Percentiles rank a stretch among this genome's conserved stretches.
Conservation (phyloP, 1,140 invertebrate genomes). For the Scaptomyza graminum region DNA sequence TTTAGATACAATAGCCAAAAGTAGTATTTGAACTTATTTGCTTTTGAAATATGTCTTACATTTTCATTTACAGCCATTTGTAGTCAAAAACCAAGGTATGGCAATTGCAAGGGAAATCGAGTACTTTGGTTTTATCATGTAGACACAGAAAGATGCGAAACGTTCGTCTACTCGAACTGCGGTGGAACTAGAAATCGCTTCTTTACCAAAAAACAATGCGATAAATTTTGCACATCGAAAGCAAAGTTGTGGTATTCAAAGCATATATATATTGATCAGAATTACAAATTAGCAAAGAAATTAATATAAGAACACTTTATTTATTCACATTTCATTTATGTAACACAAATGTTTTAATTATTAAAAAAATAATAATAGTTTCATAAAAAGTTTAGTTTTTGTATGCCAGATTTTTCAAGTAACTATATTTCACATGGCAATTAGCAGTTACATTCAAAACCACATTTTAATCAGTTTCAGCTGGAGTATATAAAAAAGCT, state of each 20-base stretch:
- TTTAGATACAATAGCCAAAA: neutral
- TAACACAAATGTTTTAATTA: too few relatives aligned
- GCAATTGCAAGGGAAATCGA: conserved; percentile 39
- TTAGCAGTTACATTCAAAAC: neutral
- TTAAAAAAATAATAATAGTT: too few relatives aligned
- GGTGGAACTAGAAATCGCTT: conserved; percentile 54
- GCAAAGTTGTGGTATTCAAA: too few relatives aligned
- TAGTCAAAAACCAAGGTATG: conserved; percentile 6
- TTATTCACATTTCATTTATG: too few relatives aligned
- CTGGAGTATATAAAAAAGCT: neutral
- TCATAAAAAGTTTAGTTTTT: too few relatives aligned
- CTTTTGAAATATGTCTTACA: too few relatives aligned
- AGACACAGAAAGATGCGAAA: conserved; percentile 5
- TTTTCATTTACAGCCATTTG: conserved; percentile 32
- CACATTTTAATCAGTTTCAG: conserved; percentile 17
- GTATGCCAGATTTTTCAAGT: too few relatives aligned
- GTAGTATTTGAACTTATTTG: neutral
- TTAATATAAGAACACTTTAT: too few relatives aligned
- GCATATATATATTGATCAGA: too few relatives aligned
- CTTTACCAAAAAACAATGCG: conserved; percentile 8
- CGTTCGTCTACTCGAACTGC: conserved; percentile 53
- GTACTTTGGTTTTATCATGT: conserved; percentile 45
- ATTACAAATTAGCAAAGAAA: too few relatives aligned
- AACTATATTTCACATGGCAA: neutral
- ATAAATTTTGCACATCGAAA: conserved; percentile 19